Conservation (phyloP, 2,113 vertebrate genomes). For the Chauna torquata region DNA sequence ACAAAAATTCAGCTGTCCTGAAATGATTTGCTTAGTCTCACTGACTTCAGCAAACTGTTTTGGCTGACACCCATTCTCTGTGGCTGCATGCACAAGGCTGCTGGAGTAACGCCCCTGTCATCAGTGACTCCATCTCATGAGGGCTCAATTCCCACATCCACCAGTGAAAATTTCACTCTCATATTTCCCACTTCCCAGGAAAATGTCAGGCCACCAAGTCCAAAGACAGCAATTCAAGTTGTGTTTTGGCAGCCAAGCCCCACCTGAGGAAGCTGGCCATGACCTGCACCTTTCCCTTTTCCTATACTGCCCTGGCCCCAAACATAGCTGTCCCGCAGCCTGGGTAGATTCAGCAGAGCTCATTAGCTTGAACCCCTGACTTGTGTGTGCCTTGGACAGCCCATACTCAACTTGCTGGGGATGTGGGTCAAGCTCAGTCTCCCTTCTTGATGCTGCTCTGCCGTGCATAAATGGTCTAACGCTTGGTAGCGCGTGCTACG, state of each 20-base stretch:
- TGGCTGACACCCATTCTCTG: neutral
- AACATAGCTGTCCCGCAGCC: no score
- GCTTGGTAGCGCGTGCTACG: neutral
- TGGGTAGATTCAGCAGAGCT: neutral
- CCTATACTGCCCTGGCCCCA: no score
- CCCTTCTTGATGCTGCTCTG: neutral
- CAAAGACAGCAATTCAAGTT: neutral
- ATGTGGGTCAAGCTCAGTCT: neutral
- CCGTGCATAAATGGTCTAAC: rapidly evolving
- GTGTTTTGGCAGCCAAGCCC: neutral
- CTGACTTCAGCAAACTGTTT: neutral
- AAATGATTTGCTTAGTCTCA: neutral
- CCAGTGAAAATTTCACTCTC: neutral
- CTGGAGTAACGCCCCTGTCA: neutral
- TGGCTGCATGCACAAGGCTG: neutral
- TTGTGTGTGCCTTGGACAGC: rapidly evolving
- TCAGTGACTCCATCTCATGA: neutral
- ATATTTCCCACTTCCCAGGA: neutral
- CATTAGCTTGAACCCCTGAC: neutral
- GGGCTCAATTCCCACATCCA: neutral
- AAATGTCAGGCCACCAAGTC: neutral
- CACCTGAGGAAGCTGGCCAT: neutral
- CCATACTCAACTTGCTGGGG: neutral
- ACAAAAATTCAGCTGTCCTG: neutral
- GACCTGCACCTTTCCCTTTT: neutral